A percentile compares a stretch with the other conserved stretches of the same genome.
These are phyloP conservation scores for Forbesichthys papilliferus DNA, from an alignment of 2,113 vertebrate species.

Conservation along the genomic window DNA sequence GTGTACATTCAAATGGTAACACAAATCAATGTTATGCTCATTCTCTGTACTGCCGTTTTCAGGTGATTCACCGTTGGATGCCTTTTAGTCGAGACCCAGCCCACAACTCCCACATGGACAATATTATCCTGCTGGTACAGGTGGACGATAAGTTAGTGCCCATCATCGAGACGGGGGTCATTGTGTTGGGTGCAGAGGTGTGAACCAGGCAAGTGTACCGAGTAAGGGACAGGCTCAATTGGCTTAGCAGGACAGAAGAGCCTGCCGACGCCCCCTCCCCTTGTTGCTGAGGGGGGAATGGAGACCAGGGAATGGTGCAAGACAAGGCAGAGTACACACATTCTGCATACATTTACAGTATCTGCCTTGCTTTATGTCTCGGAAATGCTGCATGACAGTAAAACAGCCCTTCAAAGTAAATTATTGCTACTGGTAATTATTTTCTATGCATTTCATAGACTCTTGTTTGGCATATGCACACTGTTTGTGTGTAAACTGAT, in stretches of 20 bases:
- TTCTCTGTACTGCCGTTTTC: slow-evolving; percentile 31
- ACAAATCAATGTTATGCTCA: not conserved
- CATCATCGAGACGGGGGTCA: slow-evolving; percentile 94
- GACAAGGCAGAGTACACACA: slow-evolving; percentile 54
- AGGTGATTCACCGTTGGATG: slow-evolving; percentile 99
- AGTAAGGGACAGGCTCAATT: slow-evolving; percentile 43
- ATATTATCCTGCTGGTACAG: slow-evolving; percentile 98
- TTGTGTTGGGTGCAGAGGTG: slow-evolving; percentile 97
- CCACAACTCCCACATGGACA: slow-evolving; percentile 96
- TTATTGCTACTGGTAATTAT: slow-evolving; percentile 66
- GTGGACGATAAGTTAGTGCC: slow-evolving; percentile 98
- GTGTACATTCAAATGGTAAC: too few species aligned
- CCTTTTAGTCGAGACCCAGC: slow-evolving; percentile 98
- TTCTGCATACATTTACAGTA: slow-evolving; percentile 46
- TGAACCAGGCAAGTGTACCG: slow-evolving; percentile 72
- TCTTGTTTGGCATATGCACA: slow-evolving; percentile 77
- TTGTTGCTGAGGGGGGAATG: slow-evolving; percentile 59
- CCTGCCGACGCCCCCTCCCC: slow-evolving; percentile 65
- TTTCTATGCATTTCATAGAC: slow-evolving; percentile 90
- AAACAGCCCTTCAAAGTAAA: slow-evolving; percentile 70
- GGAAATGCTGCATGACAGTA: slow-evolving; percentile 89
- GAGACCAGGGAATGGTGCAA: slow-evolving; percentile 73
- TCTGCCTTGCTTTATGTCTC: slow-evolving; percentile 74
- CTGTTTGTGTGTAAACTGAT: slow-evolving; percentile 13
- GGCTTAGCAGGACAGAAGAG: slow-evolving; percentile 52